Percentiles rank a stretch among this genome's conserved stretches.
Conservation (phyloP, 2,888 invertebrate genomes). For the Drosophila vallismaia region DNA sequence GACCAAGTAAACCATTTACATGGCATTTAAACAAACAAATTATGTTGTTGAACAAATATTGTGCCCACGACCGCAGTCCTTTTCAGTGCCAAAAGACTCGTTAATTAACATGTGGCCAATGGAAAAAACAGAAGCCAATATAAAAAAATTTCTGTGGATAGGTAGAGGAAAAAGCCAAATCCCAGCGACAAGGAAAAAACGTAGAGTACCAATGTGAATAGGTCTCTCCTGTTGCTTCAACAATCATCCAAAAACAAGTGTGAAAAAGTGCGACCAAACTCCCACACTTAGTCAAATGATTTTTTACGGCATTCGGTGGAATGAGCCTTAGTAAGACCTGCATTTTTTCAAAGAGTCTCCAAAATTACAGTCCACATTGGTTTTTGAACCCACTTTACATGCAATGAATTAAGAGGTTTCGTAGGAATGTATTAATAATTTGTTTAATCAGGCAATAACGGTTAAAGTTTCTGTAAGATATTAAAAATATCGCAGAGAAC, state of each 20-base stretch:
- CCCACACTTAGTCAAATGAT: background rate
- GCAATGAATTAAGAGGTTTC: too few species aligned
- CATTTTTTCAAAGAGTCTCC: too few species aligned
- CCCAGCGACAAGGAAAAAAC: conserved; percentile 10
- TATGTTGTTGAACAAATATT: conserved; percentile 71
- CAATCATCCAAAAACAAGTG: conserved; percentile 45
- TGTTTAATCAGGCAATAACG: too few species aligned
- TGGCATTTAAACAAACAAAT: conserved; percentile 72
- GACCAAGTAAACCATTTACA: conserved; percentile 19
- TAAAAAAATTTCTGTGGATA: background rate
- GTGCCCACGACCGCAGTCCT: conserved; percentile 30
- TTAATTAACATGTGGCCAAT: conserved; percentile 75
- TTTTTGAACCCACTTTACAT: too few species aligned
- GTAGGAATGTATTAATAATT: too few species aligned
- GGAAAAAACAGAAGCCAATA: background rate
- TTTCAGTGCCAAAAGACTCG: conserved; percentile 68
- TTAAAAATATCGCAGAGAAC: too few species aligned
- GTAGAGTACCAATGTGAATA: conserved; percentile 19
- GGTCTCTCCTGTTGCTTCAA: conserved; percentile 59
- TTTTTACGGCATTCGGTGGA: background rate
- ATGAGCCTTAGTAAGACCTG: too few species aligned
- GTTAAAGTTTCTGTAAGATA: too few species aligned
- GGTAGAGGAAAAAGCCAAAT: background rate
- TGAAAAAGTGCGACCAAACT: conserved; percentile 27
- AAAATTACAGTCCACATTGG: too few species aligned